Evolutionary conservation across 2,888 invertebrate species (phyloP).

Genomic region (Machimus atricapillus): DNA sequence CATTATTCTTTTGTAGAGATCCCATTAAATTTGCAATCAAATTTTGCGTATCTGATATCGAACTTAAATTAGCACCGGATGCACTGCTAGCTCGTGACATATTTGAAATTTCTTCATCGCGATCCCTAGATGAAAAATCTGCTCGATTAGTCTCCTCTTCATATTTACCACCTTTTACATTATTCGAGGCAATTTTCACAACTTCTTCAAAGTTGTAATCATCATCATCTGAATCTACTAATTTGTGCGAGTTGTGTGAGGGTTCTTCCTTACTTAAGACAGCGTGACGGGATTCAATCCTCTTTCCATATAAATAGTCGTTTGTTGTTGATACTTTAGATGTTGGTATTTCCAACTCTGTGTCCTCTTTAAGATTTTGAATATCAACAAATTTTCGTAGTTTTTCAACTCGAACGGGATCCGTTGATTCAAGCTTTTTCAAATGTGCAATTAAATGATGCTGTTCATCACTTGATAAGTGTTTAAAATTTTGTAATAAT

Average conservation of each 20-base stretch:
- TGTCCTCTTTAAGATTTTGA: constrained; percentile 52
- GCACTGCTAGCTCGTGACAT: constrained; percentile 50
- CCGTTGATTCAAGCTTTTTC: constrained; percentile 79
- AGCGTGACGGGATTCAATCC: neutral
- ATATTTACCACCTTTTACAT: constrained; percentile 72
- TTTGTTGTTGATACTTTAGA: neutral
- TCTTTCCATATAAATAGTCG: constrained; percentile 47
- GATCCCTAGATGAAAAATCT: constrained; percentile 52
- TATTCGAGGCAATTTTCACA: constrained; percentile 77
- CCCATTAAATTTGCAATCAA: constrained; percentile 72
- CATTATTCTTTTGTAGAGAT: constrained; percentile 61
- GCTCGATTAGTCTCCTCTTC: constrained; percentile 60
- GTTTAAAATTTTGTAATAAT: constrained; percentile 80
- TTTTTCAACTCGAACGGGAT: constrained; percentile 79
- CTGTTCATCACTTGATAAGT: constrained; percentile 81
- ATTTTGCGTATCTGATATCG: constrained; percentile 67
- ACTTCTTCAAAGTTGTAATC: constrained; percentile 87
- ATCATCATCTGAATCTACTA: constrained; percentile 71
- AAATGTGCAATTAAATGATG: constrained; percentile 82
- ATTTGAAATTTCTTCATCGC: constrained; percentile 53
- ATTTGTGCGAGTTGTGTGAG: constrained; percentile 55
- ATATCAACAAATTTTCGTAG: constrained; percentile 78
- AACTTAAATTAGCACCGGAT: constrained; percentile 50
- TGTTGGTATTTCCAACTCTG: constrained; percentile 48
- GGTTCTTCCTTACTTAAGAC: constrained; percentile 48